A percentile compares a stretch with the other conserved stretches of the same genome.
Evolutionary conservation across 2,888 invertebrate genomes (phyloP).

Genomic region (Campoplex nolae): DNA sequence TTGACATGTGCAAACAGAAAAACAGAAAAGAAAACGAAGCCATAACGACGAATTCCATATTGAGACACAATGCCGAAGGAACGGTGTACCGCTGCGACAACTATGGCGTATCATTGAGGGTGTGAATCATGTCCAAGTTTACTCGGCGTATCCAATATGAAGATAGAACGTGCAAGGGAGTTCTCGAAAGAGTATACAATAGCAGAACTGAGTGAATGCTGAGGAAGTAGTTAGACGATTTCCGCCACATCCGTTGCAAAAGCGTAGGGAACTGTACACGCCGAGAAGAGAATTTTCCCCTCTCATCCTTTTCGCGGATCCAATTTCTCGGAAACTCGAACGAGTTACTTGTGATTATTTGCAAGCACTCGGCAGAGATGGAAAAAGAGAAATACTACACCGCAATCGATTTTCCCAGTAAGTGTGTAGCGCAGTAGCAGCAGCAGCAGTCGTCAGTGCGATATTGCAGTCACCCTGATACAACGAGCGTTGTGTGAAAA

Average conservation of each 20-base stretch:
- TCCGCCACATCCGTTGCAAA: constrained; percentile 49
- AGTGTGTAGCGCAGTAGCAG: not conserved
- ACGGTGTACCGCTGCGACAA: constrained; percentile 13
- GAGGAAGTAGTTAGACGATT: constrained; percentile 58
- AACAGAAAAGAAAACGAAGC: constrained; percentile 20
- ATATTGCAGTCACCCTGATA: constrained; percentile 45
- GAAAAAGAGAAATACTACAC: constrained; percentile 46
- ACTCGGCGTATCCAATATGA: constrained; percentile 61
- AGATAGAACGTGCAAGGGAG: constrained; percentile 47
- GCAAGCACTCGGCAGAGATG: constrained; percentile 57
- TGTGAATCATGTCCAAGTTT: constrained; percentile 72
- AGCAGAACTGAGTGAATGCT: constrained; percentile 54
- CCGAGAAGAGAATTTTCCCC: constrained; percentile 46
- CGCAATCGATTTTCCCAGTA: constrained; percentile 45
- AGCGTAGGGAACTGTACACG: constrained; percentile 15
- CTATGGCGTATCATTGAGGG: constrained; percentile 45
- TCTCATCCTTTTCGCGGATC: constrained; percentile 51
- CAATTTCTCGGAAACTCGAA: constrained; percentile 64
- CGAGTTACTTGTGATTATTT: constrained; percentile 64
- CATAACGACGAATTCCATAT: constrained; percentile 7
- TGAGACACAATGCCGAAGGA: not conserved
- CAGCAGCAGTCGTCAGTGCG: constrained; percentile 2
- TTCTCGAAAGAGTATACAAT: constrained; percentile 34
- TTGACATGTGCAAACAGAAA: constrained; percentile 33
- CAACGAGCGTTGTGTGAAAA: constrained; percentile 32